A percentile compares a stretch with the other conserved stretches of the same genome.
Evolutionary conservation across 1,140 invertebrate genomes (phyloP).

Genomic region (Subanguina moxae): DNA sequence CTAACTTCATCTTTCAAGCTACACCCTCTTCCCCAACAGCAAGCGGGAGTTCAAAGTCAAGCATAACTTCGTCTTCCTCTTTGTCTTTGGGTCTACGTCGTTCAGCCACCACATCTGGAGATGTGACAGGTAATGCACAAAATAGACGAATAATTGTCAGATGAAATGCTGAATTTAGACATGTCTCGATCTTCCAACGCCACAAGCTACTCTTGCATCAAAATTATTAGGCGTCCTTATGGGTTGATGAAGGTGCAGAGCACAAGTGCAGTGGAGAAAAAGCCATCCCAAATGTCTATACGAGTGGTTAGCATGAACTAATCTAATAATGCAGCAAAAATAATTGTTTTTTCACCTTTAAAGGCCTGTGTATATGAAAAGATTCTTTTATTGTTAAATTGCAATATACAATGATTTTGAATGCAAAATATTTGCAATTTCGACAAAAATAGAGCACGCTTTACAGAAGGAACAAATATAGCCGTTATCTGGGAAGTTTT

Average conservation of each 20-base stretch:
- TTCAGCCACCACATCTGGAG: background rate
- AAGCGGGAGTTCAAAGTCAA: background rate
- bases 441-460: no score
- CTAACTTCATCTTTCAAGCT: background rate
- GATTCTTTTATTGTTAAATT: no score
- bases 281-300: slow-evolving; percentile 45
- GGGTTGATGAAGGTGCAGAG: slow-evolving; percentile 48
- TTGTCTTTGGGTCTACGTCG: background rate
- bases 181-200: background rate
- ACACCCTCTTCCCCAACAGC: background rate
- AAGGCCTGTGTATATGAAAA: no score
- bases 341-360: no score
- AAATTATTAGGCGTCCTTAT: slow-evolving; percentile 47
- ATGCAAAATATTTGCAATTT: no score
- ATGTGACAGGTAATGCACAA: background rate
- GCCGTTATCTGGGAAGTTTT: no score
- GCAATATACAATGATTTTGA: no score
- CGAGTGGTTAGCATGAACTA: slow-evolving; percentile 38
- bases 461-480: no score
- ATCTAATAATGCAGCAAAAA: no score
- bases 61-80: background rate
- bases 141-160: background rate
- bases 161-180: background rate
- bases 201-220: slow-evolving; percentile 13
- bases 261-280: slow-evolving; percentile 43